phyloP scores from a whole-genome alignment of 2,888 invertebrate species.

The Dryomyza anilis region DNA sequence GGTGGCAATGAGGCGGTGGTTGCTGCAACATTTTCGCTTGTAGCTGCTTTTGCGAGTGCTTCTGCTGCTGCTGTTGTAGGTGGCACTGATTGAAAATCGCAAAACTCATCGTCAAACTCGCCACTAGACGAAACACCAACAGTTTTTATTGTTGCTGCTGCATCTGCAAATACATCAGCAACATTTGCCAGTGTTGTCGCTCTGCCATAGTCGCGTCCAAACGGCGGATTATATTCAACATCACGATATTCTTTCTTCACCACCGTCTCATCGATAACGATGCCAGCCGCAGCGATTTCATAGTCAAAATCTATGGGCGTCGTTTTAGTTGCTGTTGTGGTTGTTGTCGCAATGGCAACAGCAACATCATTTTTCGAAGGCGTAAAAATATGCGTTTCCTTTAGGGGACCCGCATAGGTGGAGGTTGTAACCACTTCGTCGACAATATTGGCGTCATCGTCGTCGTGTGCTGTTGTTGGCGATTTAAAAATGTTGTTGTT shows the following conservation, averaged over 20 bases:
- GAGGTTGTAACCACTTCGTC: slow-evolving; percentile 43
- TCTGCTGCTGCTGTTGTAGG: neutral
- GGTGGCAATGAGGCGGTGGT: slow-evolving; percentile 61
- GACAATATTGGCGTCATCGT: slow-evolving; percentile 27
- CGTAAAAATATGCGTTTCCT: slow-evolving; percentile 61
- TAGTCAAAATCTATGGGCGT: slow-evolving; percentile 58
- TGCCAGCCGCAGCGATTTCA: slow-evolving; percentile 59
- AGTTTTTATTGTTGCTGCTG: slow-evolving; percentile 15
- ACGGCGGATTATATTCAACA: slow-evolving; percentile 59
- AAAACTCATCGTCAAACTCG: neutral
- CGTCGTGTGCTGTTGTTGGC: slow-evolving; percentile 17
- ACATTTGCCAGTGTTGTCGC: neutral
- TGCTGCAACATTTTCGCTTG: slow-evolving; percentile 62
- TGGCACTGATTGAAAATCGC: neutral
- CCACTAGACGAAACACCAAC: neutral
- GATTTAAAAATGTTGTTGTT: neutral
- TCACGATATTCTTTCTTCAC: slow-evolving; percentile 61
- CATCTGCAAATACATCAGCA: too few species aligned
- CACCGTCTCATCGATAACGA: slow-evolving; percentile 60
- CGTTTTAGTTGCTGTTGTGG: slow-evolving; percentile 39
- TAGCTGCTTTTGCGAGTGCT: neutral
- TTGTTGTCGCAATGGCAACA: slow-evolving; percentile 18
- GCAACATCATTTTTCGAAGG: slow-evolving; percentile 53
- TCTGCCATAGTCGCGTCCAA: slow-evolving; percentile 40
- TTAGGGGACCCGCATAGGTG: slow-evolving; percentile 55